A percentile compares a stretch with the other conserved stretches of the same genome.
Conservation (phyloP, 2,113 vertebrate species). For the Dermatemys mawii region DNA sequence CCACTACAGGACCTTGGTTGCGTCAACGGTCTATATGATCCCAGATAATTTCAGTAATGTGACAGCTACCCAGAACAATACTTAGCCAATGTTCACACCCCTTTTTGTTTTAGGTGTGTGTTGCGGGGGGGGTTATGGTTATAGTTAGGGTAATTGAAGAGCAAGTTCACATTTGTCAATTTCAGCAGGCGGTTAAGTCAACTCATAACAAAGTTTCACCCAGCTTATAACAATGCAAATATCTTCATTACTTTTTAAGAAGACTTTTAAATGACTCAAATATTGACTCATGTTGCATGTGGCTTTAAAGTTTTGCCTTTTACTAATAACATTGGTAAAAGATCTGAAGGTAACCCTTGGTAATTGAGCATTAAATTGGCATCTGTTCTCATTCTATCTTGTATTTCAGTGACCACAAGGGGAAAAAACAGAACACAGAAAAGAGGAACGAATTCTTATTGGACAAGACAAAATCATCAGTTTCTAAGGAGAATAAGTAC, state of each 20-base stretch:
- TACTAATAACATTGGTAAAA: neutral
- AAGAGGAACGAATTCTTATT: neutral
- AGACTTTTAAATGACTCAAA: neutral
- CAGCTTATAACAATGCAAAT: neutral
- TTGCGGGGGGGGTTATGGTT: neutral
- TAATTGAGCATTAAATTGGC: neutral
- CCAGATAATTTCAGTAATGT: too few relatives aligned
- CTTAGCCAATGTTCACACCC: neutral
- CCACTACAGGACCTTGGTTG: too few relatives aligned
- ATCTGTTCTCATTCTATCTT: neutral
- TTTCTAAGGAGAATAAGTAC: conserved; percentile 25
- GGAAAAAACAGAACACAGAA: conserved; percentile 11
- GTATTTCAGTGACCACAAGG: neutral
- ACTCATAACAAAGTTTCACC: neutral
- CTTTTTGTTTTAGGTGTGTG: neutral
- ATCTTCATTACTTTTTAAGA: neutral
- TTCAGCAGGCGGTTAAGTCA: neutral
- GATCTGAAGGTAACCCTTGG: neutral
- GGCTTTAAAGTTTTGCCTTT: neutral
- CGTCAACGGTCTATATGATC: too few relatives aligned
- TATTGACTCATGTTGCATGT: neutral
- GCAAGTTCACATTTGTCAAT: neutral
- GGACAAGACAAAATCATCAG: neutral
- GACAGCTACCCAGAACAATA: neutral
- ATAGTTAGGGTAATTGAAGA: neutral